These are phyloP conservation scores for Elachura formosa DNA, from an alignment of 2,113 vertebrate species.

Conservation along the genomic window DNA sequence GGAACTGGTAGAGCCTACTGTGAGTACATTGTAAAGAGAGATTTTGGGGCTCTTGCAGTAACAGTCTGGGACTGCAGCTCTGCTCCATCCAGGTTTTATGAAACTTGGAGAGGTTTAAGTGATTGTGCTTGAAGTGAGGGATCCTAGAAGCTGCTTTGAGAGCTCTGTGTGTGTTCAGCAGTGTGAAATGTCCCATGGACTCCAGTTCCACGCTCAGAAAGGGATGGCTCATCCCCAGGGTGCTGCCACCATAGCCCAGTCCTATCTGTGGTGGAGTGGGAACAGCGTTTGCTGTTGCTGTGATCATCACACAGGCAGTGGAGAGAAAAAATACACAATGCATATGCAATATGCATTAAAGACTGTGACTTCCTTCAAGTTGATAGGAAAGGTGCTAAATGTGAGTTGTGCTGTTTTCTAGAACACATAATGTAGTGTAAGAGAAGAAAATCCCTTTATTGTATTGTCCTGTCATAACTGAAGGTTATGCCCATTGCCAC, in stretches of 20 bases:
- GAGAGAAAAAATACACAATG: not conserved
- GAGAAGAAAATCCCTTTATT: not conserved
- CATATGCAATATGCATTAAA: not conserved
- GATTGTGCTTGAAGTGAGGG: no score
- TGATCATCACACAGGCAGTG: not conserved
- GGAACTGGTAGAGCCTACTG: not conserved
- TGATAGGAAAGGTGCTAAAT: not conserved
- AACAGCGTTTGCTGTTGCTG: accelerated
- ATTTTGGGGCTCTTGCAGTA: not conserved
- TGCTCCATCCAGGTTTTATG: not conserved
- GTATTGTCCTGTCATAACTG: not conserved
- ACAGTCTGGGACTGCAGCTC: not conserved
- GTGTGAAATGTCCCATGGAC: accelerated
- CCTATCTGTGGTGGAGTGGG: no score
- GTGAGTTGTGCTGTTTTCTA: not conserved
- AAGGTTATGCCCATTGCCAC: not conserved
- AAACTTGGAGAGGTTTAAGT: not conserved
- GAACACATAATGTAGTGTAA: not conserved
- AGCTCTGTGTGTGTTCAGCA: no score
- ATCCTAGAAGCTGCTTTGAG: not conserved
- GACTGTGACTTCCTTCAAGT: not conserved
- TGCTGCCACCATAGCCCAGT: not conserved
- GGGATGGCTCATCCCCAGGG: not conserved
- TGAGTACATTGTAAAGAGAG: not conserved
- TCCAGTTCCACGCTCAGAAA: accelerated